Evolutionary conservation across 1,140 invertebrate species (phyloP).

Genomic region (Drosophila subobscura): DNA sequence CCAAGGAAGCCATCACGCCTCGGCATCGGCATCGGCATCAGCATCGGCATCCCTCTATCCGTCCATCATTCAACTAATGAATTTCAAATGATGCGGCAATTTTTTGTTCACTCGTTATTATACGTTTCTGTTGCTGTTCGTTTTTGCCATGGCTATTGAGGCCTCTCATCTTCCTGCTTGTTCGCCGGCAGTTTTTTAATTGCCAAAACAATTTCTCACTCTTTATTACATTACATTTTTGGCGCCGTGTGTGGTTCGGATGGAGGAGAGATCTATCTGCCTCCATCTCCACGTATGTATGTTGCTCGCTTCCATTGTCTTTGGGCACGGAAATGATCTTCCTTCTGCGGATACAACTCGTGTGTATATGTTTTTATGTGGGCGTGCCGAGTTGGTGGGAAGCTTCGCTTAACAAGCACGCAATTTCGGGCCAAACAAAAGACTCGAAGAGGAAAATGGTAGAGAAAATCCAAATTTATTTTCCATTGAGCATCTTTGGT

Average conservation of each 20-base stretch:
- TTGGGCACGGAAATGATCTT: slow-evolving; percentile 53
- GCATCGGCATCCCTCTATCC: background rate
- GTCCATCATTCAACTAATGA: slow-evolving; percentile 56
- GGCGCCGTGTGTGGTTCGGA: slow-evolving; percentile 53
- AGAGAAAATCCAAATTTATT: background rate
- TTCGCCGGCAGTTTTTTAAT: slow-evolving; percentile 63
- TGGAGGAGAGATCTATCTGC: background rate
- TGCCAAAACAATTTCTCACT: slow-evolving; percentile 62
- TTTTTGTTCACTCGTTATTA: slow-evolving; percentile 36
- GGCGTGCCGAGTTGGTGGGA: slow-evolving; percentile 45
- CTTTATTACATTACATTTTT: slow-evolving; percentile 45
- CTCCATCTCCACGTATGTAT: slow-evolving; percentile 12
- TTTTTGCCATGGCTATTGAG: slow-evolving; percentile 58
- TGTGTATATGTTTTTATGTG: slow-evolving; percentile 1
- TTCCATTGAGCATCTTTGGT: no score
- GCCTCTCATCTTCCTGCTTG: slow-evolving; percentile 61
- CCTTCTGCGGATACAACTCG: slow-evolving; percentile 22
- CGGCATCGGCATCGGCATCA: slow-evolving; percentile 7
- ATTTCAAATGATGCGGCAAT: slow-evolving; percentile 78
- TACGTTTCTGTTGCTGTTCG: slow-evolving; percentile 6
- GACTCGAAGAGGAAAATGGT: background rate
- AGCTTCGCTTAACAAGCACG: slow-evolving; percentile 43
- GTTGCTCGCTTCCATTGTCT: slow-evolving; percentile 43
- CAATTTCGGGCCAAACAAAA: slow-evolving; percentile 6
- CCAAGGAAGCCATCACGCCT: slow-evolving; percentile 62